Conservation (phyloP, 1,140 invertebrate genomes). For the Zaprionus vittiger region DNA sequence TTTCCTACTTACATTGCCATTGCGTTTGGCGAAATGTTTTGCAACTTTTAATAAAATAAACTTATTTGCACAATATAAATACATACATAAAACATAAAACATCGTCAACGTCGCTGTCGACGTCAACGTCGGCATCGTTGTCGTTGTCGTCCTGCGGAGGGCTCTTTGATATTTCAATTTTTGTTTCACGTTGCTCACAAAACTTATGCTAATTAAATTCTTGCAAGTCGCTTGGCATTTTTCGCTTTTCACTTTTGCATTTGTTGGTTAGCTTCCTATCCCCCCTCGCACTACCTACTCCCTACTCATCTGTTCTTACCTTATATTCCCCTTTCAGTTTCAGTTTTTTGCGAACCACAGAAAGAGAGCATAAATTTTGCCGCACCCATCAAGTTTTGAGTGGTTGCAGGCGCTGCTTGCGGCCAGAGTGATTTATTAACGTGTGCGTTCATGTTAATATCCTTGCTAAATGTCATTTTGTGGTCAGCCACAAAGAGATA, state of each 20-base stretch:
- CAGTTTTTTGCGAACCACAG: slow-evolving; percentile 32
- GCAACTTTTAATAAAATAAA: slow-evolving; percentile 68
- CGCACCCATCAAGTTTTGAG: slow-evolving; percentile 47
- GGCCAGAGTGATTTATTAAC: slow-evolving; percentile 57
- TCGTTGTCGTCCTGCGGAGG: slow-evolving; percentile 17
- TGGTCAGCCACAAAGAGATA: slow-evolving; percentile 39
- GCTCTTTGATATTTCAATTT: slow-evolving; percentile 63
- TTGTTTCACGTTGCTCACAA: slow-evolving; percentile 45
- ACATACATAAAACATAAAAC: slow-evolving; percentile 62
- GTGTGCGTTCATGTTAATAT: slow-evolving; percentile 59
- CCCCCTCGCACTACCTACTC: not conserved
- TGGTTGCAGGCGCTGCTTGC: slow-evolving; percentile 26
- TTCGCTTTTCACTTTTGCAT: slow-evolving; percentile 42
- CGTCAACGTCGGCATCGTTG: not conserved
- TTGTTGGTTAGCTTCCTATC: slow-evolving; percentile 9
- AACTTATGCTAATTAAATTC: slow-evolving; percentile 67
- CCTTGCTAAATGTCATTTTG: slow-evolving; percentile 53
- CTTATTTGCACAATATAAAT: slow-evolving; percentile 61
- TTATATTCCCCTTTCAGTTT: not conserved
- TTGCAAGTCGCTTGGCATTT: slow-evolving; percentile 54
- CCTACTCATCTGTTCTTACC: not conserved
- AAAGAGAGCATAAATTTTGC: slow-evolving; percentile 35
- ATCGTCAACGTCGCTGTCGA: not conserved
- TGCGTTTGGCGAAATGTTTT: slow-evolving; percentile 56
- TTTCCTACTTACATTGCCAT: slow-evolving; percentile 48